Evolutionary conservation across 1,140 invertebrate genomes (phyloP).

Genomic region (Zaprionus tsacasi): DNA sequence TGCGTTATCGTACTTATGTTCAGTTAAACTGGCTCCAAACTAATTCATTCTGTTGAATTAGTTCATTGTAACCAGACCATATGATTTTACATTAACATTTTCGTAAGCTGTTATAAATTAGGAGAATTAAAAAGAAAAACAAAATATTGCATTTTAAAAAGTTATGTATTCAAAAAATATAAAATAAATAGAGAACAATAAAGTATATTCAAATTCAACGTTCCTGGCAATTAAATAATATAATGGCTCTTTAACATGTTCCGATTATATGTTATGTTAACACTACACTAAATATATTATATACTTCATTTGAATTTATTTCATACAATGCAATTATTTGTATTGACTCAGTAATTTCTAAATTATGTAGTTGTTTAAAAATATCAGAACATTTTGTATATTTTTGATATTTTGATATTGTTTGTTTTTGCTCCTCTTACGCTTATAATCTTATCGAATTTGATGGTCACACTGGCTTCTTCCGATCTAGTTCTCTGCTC

Average conservation of each 20-base stretch:
- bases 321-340: no score
- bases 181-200: neutral
- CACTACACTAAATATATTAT: neutral
- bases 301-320: neutral
- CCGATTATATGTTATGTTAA: neutral
- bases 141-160: neutral
- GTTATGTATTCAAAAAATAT: neutral
- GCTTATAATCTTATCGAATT: neutral
- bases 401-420: neutral
- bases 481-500: constrained; percentile 26
- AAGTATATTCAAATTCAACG: neutral
- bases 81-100: constrained; percentile 8
- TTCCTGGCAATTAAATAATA: neutral
- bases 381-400: neutral
- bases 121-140: neutral
- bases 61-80: neutral
- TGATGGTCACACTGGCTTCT: constrained; percentile 15
- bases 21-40: constrained; percentile 13
- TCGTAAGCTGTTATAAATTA: neutral
- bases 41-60: neutral
- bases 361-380: neutral
- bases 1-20: neutral
- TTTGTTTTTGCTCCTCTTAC: neutral
- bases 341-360: no score
- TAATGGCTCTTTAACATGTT: neutral